Evolutionary conservation across 2,113 vertebrate genomes (phyloP), one percentile per base, ranked within the genome.

Genomic region (Macroglossus sobrinus): DNA sequence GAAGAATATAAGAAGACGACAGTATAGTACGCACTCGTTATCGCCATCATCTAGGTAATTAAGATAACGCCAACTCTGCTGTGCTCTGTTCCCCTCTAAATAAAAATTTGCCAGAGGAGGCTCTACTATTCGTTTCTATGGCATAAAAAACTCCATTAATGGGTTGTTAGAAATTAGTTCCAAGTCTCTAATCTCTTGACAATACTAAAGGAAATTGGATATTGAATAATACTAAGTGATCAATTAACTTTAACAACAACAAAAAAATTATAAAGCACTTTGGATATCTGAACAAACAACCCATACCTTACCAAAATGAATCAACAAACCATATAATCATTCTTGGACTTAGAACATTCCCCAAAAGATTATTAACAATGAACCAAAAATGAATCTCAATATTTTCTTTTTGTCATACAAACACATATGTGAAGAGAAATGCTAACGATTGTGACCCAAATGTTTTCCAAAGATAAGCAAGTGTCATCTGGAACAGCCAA

Each of bases 121-220:
- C 13, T 80, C 57, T 47, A 5, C 55, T 59, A 11, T 69, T 86
- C 53, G 74, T 59, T 74, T 84, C 19, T 19, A 38, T 9, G 43
- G 9, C 84, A 63, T 64, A 50, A 84, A 94, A 95, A 55, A 74
- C 5, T 11, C 22, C 69, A 87, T 64, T 59, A 89, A 89, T 10
- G 15, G 93, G 68, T 14, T 69, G 7, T 28, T 84, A 93, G 45
- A 92, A 93, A 72, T 43, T 43, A 90, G 57, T 75, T 84, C 57
- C 63, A 47, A 76, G 89, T 74, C 84, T 81, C 82, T 86, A 82
- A 84, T 21, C 35, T 59, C 57, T 90, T 94, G 59, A 89, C 93
- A 96, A 85, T 35, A 92, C 92, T 79, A 63, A 84, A 95, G 15
- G 3, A 84, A 91, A 93, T 66, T 28, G 61, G 30, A 55, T 40